Evolutionary conservation across 2,113 vertebrate genomes (phyloP).

Genomic region (Sinocyclocheilus grahami): DNA sequence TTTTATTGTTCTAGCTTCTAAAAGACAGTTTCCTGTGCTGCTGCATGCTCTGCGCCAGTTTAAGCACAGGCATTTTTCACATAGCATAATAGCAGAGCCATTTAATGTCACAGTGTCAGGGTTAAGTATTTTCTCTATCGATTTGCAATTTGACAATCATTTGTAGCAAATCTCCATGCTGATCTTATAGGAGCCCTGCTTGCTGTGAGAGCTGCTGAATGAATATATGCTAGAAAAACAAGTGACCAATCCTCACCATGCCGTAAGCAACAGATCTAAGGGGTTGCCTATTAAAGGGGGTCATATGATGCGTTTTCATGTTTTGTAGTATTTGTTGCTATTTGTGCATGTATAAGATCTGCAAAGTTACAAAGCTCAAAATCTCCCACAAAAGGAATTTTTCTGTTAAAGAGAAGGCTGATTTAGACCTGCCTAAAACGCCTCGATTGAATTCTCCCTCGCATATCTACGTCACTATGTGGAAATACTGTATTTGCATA

Average conservation of each 20-base stretch:
- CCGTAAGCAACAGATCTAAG: slow-evolving; percentile 3
- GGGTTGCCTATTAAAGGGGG: too few relatives aligned
- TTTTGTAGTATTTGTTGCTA: too few relatives aligned
- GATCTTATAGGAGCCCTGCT: slow-evolving; percentile 2
- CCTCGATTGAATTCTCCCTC: too few relatives aligned
- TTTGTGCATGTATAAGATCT: too few relatives aligned
- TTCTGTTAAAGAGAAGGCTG: too few relatives aligned
- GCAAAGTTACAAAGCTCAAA: too few relatives aligned
- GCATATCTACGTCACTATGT: too few relatives aligned
- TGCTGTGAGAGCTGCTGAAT: slow-evolving; percentile 7
- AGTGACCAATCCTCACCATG: background rate
- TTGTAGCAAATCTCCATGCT: slow-evolving; percentile 34
- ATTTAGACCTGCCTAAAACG: too few relatives aligned
- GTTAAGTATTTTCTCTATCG: background rate
- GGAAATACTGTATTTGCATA: too few relatives aligned
- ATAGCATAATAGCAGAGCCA: background rate
- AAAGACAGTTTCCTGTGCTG: background rate
- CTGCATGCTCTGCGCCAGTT: background rate
- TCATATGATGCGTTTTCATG: too few relatives aligned
- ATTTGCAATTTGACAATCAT: slow-evolving; percentile 40
- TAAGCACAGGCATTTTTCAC: background rate
- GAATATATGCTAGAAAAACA: background rate
- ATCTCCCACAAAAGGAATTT: too few relatives aligned
- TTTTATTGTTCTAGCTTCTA: background rate
- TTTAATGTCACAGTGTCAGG: background rate